Evolutionary conservation across 1,140 invertebrate species (phyloP).

Genomic region (Panulirus ornatus): DNA sequence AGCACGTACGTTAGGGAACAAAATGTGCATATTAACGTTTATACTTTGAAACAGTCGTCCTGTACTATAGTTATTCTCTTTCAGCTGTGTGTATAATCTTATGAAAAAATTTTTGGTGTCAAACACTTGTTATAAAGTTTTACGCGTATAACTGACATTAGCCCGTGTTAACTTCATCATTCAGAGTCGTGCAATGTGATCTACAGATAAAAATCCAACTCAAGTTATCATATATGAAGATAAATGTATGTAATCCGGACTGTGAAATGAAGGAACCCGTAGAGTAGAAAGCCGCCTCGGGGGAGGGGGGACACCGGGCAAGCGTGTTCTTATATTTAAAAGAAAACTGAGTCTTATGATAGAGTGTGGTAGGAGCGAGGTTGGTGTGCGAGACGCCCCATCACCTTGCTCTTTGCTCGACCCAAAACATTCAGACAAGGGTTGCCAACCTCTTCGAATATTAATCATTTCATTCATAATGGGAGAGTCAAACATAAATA

Average conservation of each 20-base stretch:
- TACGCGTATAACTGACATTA: too few species aligned
- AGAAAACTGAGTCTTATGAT: neutral
- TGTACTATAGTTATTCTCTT: too few species aligned
- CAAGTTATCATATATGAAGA: neutral
- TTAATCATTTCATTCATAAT: constrained; percentile 46
- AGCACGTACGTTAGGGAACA: too few species aligned
- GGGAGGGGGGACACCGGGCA: neutral
- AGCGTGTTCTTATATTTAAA: neutral
- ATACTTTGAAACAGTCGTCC: too few species aligned
- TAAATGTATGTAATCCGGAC: neutral
- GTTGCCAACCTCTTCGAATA: constrained; percentile 42
- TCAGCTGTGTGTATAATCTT: too few species aligned
- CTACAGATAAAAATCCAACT: neutral
- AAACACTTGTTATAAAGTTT: too few species aligned
- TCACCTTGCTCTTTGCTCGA: constrained; percentile 7
- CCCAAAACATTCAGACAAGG: constrained; percentile 38
- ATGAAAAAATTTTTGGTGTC: too few species aligned
- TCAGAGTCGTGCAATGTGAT: neutral
- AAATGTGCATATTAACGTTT: too few species aligned
- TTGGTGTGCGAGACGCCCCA: neutral
- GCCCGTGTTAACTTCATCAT: too few species aligned
- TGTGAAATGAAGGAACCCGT: neutral
- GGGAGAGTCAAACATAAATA: too few species aligned
- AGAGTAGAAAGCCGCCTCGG: neutral
- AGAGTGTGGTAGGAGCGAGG: neutral